Base-by-base conservation (phyloP, 2,797 vertebrate species). In the Danionella dracula region DNA sequence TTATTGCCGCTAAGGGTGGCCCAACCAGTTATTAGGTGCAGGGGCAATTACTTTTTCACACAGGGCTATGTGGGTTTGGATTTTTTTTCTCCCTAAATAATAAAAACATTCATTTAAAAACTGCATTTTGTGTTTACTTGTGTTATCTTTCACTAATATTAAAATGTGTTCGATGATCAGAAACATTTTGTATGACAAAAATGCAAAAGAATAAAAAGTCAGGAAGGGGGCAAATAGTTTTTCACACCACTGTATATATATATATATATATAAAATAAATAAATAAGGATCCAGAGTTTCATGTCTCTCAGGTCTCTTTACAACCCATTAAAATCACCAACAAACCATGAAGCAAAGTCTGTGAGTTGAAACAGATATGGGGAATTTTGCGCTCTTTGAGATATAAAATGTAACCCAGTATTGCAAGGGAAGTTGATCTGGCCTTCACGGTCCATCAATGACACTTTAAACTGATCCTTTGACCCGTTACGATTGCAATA, bases 301-400 rank as follows among this genome's bases (percentile, higher is more conserved):
- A 78, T 80, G 79, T 77, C 82, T 75, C 57, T 81, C 70, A 82
- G 81, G 68, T 35, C 6, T 34, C 71, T 78, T 62, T 71, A 57
- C 88, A 81, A 78, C 86, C 88, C 87, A 90, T 88, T 89, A 88
- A 88, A 85, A 87, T 73, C 78, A 75, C 77, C 87, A 89, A 75
- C 82, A 85, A 85, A 86, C 81, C 87, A 70, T 88, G 80, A 81
- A 74, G 79, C 82, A 82, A 81, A 84, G 74, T 73, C 60, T 48
- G 74, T 70, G 42, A 66, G 71, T 66, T 71, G 67, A 59, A 78
- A 67, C 57, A 21, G 17, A 70, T 56, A 63, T 31, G 37, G 57
- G 49, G 71, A 75, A 55, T 51, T 71, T 70, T 55, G 68, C 56
- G 44, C 60, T 55, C 55, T 67, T 59, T 62, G 56, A 71, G 66